A percentile compares a stretch with the other conserved stretches of the same genome.
These are phyloP conservation scores for Penaeus monodon DNA, from an alignment of 2,888 invertebrate species.

Conservation along the genomic window DNA sequence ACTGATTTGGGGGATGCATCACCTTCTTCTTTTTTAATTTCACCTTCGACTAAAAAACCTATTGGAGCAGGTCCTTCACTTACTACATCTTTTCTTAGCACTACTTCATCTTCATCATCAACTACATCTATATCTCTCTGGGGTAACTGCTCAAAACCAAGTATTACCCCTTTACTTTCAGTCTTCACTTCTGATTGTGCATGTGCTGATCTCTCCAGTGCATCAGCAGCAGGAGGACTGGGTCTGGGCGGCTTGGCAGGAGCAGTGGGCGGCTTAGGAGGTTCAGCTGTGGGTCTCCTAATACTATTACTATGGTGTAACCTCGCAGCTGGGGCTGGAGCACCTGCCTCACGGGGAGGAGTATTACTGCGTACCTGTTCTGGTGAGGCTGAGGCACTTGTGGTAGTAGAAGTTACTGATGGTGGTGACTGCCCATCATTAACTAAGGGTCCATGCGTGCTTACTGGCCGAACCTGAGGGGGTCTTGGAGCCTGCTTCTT, in stretches of 20 bases:
- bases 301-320: constrained; percentile 57
- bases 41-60: constrained; percentile 31
- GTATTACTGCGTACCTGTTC: constrained; percentile 53
- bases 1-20: constrained; percentile 2
- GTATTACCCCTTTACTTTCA: constrained; percentile 12
- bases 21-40: constrained; percentile 12
- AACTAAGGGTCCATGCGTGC: constrained; percentile 25
- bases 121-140: constrained; percentile 14
- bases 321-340: constrained; percentile 41
- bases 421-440: constrained; percentile 1
- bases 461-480: constrained; percentile 46
- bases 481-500: constrained; percentile 61
- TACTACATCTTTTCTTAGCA: constrained; percentile 4
- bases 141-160: constrained; percentile 39
- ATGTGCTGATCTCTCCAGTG: constrained; percentile 11
- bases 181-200: constrained; percentile 13
- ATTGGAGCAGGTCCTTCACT: constrained; percentile 25
- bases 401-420: constrained; percentile 3
- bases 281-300: constrained; percentile 58
- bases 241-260: constrained; percentile 61
- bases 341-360: constrained; percentile 22
- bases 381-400: constrained; percentile 53
- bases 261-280: constrained; percentile 61
- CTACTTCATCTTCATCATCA: constrained; percentile 32
- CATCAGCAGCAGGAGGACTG: constrained; percentile 42